These are phyloP conservation scores for Sander lucioperca DNA, from an alignment of 2,113 vertebrate genomes.

Conservation along the genomic window DNA sequence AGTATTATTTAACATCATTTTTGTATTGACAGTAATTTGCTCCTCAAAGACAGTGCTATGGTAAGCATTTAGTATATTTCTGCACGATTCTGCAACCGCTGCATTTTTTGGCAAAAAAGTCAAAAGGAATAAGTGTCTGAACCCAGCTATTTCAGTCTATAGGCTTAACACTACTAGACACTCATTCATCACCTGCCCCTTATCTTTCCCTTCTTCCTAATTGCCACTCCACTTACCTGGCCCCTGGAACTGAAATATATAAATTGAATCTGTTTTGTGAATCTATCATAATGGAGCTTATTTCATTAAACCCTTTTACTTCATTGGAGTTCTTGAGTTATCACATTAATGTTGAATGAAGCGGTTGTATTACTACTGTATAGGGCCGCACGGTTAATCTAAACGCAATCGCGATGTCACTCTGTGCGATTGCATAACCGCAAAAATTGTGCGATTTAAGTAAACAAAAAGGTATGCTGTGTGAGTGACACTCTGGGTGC, in stretches of 20 bases:
- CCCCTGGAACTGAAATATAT: neutral
- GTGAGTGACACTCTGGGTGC: no score
- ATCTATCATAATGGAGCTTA: neutral
- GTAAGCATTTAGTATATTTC: conserved; percentile 11
- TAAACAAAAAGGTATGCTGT: no score
- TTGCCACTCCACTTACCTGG: conserved; percentile 8
- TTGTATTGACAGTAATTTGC: neutral
- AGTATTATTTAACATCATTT: neutral
- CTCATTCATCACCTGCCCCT: conserved; percentile 10
- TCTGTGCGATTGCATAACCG: no score
- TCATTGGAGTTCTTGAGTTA: neutral
- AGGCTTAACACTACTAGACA: neutral
- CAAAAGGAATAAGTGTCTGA: neutral
- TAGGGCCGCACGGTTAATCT: no score
- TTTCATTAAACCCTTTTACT: conserved; percentile 3
- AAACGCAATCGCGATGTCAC: no score
- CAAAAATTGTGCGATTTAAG: no score
- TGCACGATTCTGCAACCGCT: neutral
- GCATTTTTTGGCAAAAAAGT: conserved; percentile 5
- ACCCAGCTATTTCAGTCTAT: neutral
- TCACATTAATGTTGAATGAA: no score
- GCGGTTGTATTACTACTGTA: no score
- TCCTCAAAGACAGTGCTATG: neutral
- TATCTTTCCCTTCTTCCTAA: neutral
- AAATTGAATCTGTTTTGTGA: no score